Percentiles rank a stretch among this genome's conserved stretches.
phyloP scores from a whole-genome alignment of 2,113 vertebrate species.

The Syrmaticus mikado region DNA sequence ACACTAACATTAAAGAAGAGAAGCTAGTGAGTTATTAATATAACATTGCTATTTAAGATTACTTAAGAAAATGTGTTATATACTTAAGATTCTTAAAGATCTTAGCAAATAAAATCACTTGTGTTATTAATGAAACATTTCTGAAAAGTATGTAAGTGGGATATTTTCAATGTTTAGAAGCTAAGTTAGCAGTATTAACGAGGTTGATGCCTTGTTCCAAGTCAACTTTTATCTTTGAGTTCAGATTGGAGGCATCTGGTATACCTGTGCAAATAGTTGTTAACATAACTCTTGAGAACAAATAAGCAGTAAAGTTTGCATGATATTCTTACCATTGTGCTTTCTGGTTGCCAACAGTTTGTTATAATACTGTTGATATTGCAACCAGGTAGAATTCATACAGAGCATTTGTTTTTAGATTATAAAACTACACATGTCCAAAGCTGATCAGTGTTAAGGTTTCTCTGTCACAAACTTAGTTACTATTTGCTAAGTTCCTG shows the following conservation, averaged over 20 bases:
- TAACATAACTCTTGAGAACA: not conserved
- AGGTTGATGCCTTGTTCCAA: not conserved
- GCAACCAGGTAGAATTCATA: not conserved
- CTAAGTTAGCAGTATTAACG: not conserved
- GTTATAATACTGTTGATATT: not conserved
- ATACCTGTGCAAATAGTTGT: not conserved
- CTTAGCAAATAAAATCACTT: not conserved
- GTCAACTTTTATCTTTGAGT: not conserved
- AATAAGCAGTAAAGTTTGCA: not conserved
- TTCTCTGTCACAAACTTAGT: not conserved
- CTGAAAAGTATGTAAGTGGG: not conserved
- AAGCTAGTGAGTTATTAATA: conserved; percentile 83
- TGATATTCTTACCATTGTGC: not conserved
- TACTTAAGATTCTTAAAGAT: not conserved
- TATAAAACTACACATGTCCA: not conserved
- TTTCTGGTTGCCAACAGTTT: not conserved
- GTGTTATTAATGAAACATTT: not conserved
- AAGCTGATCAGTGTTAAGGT: not conserved
- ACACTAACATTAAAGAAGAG: conserved; percentile 78
- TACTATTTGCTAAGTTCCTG: not conserved
- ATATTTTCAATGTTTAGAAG: not conserved
- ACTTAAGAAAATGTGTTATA: not conserved
- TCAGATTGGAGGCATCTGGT: not conserved
- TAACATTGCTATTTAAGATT: not conserved
- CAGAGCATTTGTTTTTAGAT: not conserved